Conservation (phyloP, 2,113 vertebrate species). For the Phyllopteryx taeniolatus region DNA sequence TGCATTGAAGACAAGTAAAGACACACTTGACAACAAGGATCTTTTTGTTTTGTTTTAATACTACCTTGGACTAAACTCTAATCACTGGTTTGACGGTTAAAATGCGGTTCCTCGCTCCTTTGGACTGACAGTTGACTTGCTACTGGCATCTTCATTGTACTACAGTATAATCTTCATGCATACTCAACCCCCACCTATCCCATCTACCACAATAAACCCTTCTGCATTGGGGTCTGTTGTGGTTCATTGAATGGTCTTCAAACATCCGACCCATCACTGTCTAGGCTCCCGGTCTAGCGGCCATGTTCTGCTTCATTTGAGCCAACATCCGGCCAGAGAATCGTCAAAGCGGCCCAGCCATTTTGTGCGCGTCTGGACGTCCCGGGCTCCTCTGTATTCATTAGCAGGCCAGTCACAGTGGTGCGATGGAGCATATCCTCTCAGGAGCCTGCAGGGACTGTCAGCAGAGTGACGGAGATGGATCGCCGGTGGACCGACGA, state of each 20-base stretch:
- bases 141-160: background rate
- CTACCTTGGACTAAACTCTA: no score
- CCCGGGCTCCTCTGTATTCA: constrained; percentile 62
- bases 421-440: constrained; percentile 70
- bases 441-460: constrained; percentile 68
- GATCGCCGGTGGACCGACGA: constrained; percentile 78
- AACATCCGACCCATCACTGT: constrained; percentile 66
- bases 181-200: constrained; percentile 32
- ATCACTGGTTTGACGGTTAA: no score
- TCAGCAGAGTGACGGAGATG: constrained; percentile 83
- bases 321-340: constrained; percentile 61
- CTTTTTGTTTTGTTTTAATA: no score
- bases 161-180: constrained; percentile 27
- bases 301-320: constrained; percentile 69
- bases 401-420: constrained; percentile 64
- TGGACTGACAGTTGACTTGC: background rate
- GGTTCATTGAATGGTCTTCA: constrained; percentile 61
- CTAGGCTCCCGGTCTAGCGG: constrained; percentile 35
- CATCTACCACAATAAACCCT: constrained; percentile 24
- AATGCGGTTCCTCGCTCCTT: no score
- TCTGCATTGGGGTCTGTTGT: constrained; percentile 38
- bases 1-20: no score
- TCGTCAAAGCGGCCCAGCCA: constrained; percentile 42
- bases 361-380: constrained; percentile 55
- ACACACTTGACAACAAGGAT: no score